Conservation (phyloP, 2,888 invertebrate species). For the Mongoloraphidia duomilia region DNA sequence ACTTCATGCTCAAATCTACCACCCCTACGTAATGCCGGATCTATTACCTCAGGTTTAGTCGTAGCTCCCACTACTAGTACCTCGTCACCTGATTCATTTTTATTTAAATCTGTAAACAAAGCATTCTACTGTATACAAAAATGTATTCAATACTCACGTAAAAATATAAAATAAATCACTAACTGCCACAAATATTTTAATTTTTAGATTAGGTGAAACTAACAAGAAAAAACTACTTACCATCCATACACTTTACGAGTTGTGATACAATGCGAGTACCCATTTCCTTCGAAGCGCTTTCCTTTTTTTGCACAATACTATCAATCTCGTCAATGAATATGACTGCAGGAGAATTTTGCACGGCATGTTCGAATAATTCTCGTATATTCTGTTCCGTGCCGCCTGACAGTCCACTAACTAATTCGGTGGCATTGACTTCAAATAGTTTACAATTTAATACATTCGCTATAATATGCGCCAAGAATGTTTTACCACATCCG, state of each 20-base stretch:
- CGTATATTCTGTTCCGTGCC: slow-evolving; percentile 90
- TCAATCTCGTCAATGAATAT: slow-evolving; percentile 95
- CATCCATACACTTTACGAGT: slow-evolving; percentile 77
- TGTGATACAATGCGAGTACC: slow-evolving; percentile 91
- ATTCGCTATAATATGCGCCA: slow-evolving; percentile 75
- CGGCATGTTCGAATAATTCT: slow-evolving; percentile 77
- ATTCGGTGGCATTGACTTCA: slow-evolving; percentile 79
- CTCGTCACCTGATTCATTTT: slow-evolving; percentile 38
- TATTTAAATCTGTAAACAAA: slow-evolving; percentile 30
- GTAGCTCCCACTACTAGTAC: slow-evolving; percentile 91
- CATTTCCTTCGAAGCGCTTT: slow-evolving; percentile 89
- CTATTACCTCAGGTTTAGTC: slow-evolving; percentile 81
- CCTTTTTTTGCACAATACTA: slow-evolving; percentile 82
- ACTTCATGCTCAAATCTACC: slow-evolving; percentile 93
- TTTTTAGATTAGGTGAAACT: neutral
- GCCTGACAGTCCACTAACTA: slow-evolving; percentile 89
- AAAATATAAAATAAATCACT: neutral
- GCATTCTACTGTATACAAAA: neutral
- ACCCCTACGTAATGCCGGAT: slow-evolving; percentile 80
- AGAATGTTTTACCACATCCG: slow-evolving; percentile 80
- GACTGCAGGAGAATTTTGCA: slow-evolving; percentile 60
- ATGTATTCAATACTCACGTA: neutral
- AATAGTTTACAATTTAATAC: slow-evolving; percentile 74
- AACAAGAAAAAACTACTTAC: slow-evolving; percentile 26
- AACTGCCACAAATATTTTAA: slow-evolving; percentile 3